These are phyloP conservation scores for Anthopleura xanthogrammica DNA, from an alignment of 92 coral and sea anemone species.

Conservation along the genomic window DNA sequence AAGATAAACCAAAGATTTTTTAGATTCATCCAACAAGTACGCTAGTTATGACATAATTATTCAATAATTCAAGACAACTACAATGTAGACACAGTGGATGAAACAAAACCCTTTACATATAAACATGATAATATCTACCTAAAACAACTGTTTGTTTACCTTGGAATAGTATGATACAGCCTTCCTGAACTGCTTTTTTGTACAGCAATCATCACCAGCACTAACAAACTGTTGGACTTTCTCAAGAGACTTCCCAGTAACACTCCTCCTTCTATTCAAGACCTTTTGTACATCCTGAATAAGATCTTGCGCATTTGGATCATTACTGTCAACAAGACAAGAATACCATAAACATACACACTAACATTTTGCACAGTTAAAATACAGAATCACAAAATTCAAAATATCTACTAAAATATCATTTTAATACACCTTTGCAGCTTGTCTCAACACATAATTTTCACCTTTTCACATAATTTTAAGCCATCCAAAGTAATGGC, in stretches of 20 bases:
- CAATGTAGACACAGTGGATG: background rate
- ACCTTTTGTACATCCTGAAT: conserved; percentile 48
- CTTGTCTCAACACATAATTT: background rate
- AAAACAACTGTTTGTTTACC: conserved; percentile 41
- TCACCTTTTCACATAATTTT: background rate
- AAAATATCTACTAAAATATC: background rate
- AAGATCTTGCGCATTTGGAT: conserved; percentile 53
- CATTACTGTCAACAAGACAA: conserved; percentile 36
- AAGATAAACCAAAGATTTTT: too few relatives aligned
- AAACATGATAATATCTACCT: background rate
- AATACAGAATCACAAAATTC: background rate
- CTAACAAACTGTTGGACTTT: conserved; percentile 47
- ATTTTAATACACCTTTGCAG: background rate
- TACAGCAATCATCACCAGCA: conserved; percentile 58
- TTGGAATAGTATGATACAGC: conserved; percentile 67
- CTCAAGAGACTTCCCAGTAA: conserved; percentile 58
- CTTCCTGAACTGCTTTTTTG: conserved; percentile 59
- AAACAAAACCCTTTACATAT: background rate
- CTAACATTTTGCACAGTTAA: background rate
- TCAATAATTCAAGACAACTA: background rate
- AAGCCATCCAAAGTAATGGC: background rate
- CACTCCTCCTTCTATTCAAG: conserved; percentile 34
- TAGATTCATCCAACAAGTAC: too few relatives aligned
- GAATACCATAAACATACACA: background rate
- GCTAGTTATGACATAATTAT: too few relatives aligned